Evolutionary conservation across 2,113 vertebrate genomes (phyloP), one percentile per base, ranked within the genome.

Genomic region (Syngnathus scovelli): DNA sequence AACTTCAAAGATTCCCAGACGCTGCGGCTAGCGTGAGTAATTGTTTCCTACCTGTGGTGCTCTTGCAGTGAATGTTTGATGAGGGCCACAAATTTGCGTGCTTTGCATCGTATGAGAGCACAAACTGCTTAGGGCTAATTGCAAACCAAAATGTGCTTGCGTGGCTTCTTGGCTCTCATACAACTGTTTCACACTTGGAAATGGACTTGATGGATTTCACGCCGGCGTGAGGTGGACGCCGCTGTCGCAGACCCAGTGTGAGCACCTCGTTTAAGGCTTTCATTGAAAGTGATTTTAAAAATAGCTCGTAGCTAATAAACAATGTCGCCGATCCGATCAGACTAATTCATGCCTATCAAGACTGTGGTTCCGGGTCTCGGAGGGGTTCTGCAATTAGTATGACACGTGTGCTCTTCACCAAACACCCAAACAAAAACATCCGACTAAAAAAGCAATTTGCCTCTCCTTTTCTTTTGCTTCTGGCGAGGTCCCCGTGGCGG

Each of bases 81-180:
- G 75, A 73, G 66, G 81, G 67, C 65, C 54, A 56, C 81, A 66
- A 60, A 74, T 78, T 36, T 83, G 67, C 78, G 86, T 44, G 83
- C 78, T 86, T 87, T 86, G 86, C 86, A 86, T 77, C 77, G 27
- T 77, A 77, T 84, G 67, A 85, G 73, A 83, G 78, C 75, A 70
- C 74, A 84, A 87, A 89, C 83, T 81, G 76, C 75, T 64, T 70
- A 71, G 70, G 77, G 84, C 67, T 89, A 86, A 86, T 87, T 76
- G 81, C 67, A 8, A 64, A 64, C 61, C 54, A 36, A 36, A 85
- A 86, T 82, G 83, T 85, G 83, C 78, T 83, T 82, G 83, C 66
- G 49, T 81, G 76, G 78, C 70, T 78, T 58, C 55, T 56, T 76
- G 37, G 60, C 71, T 70, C 72, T 80, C 39, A n/a, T 68, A 74